Percentiles rank a stretch among this genome's conserved stretches.
phyloP scores from a whole-genome alignment of 1,140 invertebrate genomes.

The Cepaea nemoralis region DNA sequence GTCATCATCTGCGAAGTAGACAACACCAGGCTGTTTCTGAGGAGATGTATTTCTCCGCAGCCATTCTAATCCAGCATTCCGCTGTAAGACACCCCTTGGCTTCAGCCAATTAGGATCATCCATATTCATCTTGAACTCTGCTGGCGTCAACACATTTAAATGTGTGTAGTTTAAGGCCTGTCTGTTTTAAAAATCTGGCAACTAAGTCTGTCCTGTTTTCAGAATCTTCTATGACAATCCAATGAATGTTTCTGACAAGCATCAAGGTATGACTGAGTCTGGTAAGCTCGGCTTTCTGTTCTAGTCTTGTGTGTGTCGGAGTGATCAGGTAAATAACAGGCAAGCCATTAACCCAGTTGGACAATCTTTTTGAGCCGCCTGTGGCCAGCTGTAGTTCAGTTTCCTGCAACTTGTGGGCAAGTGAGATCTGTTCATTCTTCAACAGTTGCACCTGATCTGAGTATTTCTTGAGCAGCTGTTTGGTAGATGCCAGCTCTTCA shows the following conservation, averaged over 20 bases:
- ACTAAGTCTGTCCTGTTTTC: conserved; percentile 83
- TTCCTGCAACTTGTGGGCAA: neutral
- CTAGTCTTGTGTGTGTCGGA: conserved; percentile 88
- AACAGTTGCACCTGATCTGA: conserved; percentile 6
- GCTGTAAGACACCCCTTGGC: conserved; percentile 93
- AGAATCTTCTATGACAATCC: conserved; percentile 95
- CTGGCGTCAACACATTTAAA: conserved; percentile 84
- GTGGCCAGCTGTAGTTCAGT: neutral
- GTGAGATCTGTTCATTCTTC: conserved; percentile 9
- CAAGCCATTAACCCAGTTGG: conserved; percentile 36
- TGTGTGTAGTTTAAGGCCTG: conserved; percentile 83
- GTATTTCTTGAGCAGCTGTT: conserved; percentile 24
- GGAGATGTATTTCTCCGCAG: conserved; percentile 81
- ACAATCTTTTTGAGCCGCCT: neutral
- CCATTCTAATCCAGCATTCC: conserved; percentile 91
- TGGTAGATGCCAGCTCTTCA: conserved; percentile 20
- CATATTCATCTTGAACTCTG: conserved; percentile 78
- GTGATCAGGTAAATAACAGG: conserved; percentile 81
- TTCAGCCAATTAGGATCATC: conserved; percentile 82
- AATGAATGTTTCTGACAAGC: conserved; percentile 90
- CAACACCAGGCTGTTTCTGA: conserved; percentile 74
- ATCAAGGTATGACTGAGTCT: conserved; percentile 90
- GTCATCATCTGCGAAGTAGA: conserved; percentile 99
- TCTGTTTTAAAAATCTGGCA: conserved; percentile 82
- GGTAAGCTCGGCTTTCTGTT: conserved; percentile 95